These are phyloP conservation scores for Catalaphyllia jardinei DNA, from an alignment of 64 coral and sea anemone species.

Conservation along the genomic window DNA sequence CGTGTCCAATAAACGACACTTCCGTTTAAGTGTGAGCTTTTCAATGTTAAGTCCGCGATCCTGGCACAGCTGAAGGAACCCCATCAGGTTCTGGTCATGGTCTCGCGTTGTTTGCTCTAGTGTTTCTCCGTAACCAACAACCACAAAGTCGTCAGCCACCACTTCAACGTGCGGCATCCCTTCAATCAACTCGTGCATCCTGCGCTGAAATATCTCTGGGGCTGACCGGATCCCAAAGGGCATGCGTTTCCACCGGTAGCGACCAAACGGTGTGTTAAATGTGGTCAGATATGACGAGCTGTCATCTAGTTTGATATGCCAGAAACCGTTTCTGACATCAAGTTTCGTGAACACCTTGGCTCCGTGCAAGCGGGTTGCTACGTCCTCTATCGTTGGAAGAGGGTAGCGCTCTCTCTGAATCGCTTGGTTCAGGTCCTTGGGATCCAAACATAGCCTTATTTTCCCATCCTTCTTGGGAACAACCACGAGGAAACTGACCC, in stretches of 20 bases:
- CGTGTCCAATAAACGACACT: conserved; percentile 34
- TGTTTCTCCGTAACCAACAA: conserved; percentile 24
- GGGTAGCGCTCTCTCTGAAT: conserved; percentile 38
- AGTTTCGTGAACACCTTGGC: conserved; percentile 37
- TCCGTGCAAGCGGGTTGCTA: conserved; percentile 2
- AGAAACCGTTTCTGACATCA: conserved; percentile 21
- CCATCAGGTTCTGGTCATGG: conserved; percentile 49
- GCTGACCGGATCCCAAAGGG: too few relatives aligned
- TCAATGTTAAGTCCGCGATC: conserved; percentile 16
- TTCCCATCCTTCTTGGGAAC: too few relatives aligned
- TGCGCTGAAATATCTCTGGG: too few relatives aligned
- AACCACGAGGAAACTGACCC: conserved; percentile 38
- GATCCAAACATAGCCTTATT: conserved; percentile 17
- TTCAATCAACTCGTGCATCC: too few relatives aligned
- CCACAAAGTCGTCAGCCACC: background rate
- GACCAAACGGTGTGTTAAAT: too few relatives aligned
- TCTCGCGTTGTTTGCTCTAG: background rate
- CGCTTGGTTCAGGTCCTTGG: conserved; percentile 26
- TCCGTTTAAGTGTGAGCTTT: conserved; percentile 11
- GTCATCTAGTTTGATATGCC: conserved; percentile 2
- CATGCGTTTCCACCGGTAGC: too few relatives aligned
- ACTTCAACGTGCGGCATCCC: too few relatives aligned
- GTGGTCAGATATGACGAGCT: too few relatives aligned
- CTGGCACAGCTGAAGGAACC: too few relatives aligned
- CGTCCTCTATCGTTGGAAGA: conserved; percentile 40